phyloP scores from a whole-genome alignment of 2,888 invertebrate species.

The Erpobdella octoculata region DNA sequence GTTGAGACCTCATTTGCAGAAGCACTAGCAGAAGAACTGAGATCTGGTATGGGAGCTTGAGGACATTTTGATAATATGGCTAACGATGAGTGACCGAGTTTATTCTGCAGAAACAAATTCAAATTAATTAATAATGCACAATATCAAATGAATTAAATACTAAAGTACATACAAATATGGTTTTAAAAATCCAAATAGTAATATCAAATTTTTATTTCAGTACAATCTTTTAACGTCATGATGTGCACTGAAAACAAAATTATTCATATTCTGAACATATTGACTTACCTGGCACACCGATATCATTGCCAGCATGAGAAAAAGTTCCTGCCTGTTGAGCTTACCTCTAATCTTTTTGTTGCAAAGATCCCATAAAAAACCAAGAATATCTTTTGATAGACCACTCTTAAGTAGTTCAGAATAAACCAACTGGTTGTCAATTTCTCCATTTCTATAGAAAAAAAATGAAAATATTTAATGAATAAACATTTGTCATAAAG shows the following conservation, averaged over 20 bases:
- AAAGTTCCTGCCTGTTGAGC: slow-evolving; percentile 53
- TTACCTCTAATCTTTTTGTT: slow-evolving; percentile 48
- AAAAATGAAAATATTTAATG: too few relatives aligned
- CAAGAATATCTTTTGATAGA: slow-evolving; percentile 51
- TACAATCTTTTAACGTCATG: too few relatives aligned
- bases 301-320: slow-evolving; percentile 54
- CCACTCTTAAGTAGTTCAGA: slow-evolving; percentile 53
- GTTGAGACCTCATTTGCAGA: neutral
- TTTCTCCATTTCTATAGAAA: slow-evolving; percentile 44
- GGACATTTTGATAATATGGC: slow-evolving; percentile 45
- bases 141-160: too few relatives aligned
- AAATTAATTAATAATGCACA: neutral
- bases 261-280: too few relatives aligned
- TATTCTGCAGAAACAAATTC: slow-evolving; percentile 28
- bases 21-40: neutral
- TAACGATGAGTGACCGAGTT: slow-evolving; percentile 35
- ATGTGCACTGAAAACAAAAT: too few relatives aligned
- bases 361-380: slow-evolving; percentile 54
- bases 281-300: slow-evolving; percentile 55
- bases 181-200: too few relatives aligned
- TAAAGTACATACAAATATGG: too few relatives aligned
- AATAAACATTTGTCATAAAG: too few relatives aligned
- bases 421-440: slow-evolving; percentile 49
- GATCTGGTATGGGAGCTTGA: slow-evolving; percentile 46
- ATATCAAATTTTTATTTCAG: too few relatives aligned